Evolutionary conservation across 2,888 invertebrate species (phyloP).

Genomic region (Drosophila colorata): DNA sequence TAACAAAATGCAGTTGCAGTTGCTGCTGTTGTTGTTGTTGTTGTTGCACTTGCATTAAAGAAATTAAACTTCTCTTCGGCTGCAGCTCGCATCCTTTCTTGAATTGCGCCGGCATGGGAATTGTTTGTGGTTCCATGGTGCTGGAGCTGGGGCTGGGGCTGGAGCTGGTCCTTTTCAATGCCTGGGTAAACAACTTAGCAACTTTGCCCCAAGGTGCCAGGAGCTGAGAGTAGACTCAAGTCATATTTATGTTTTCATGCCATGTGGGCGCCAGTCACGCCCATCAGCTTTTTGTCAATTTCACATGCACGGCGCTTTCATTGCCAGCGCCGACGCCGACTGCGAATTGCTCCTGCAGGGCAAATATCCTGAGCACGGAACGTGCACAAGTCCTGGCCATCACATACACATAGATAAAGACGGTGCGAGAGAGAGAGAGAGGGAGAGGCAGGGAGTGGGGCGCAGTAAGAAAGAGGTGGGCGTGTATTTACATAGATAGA

Average conservation of each 20-base stretch:
- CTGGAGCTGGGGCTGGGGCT: too few relatives aligned
- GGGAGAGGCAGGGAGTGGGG: too few relatives aligned
- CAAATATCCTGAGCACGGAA: constrained; percentile 66
- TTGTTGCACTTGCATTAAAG: constrained; percentile 62
- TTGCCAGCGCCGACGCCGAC: constrained; percentile 48
- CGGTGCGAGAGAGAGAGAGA: neutral
- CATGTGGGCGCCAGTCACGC: constrained; percentile 44
- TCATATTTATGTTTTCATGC: constrained; percentile 70
- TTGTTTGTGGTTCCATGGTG: constrained; percentile 24
- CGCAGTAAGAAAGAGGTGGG: neutral
- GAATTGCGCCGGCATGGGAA: constrained; percentile 12
- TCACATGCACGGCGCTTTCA: constrained; percentile 65
- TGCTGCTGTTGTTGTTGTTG: constrained; percentile 8
- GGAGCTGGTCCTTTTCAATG: constrained; percentile 51
- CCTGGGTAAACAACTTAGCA: constrained; percentile 73
- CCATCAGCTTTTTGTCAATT: constrained; percentile 73
- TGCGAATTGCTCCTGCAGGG: constrained; percentile 71
- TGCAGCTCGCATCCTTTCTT: constrained; percentile 1
- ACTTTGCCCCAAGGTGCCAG: constrained; percentile 61
- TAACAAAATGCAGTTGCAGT: constrained; percentile 23
- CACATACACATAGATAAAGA: constrained; percentile 12
- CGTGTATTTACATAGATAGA: constrained; percentile 7
- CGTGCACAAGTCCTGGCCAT: constrained; percentile 68
- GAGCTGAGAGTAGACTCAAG: constrained; percentile 44
- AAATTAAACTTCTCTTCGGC: constrained; percentile 63